Conservation (phyloP, 2,113 vertebrate species). For the Grammomys dolichurus region DNA sequence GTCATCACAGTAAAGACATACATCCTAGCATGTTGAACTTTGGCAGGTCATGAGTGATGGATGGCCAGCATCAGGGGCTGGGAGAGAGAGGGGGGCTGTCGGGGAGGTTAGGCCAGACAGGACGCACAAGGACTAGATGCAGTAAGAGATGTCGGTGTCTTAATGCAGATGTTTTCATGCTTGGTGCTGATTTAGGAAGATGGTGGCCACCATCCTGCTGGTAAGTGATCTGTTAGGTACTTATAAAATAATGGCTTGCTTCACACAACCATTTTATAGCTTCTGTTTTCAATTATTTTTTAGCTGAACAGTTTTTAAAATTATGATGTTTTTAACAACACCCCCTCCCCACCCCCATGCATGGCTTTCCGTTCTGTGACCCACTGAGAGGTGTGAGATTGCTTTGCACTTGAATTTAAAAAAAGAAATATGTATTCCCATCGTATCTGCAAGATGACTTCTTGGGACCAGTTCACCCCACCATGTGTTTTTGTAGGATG, state of each 20-base stretch:
- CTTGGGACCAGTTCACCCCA: slow-evolving; percentile 34
- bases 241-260: slow-evolving; percentile 25
- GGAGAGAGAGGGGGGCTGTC: neutral
- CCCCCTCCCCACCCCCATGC: too few relatives aligned
- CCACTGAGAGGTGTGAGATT: neutral
- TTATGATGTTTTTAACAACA: neutral
- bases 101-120: neutral
- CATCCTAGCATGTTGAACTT: neutral
- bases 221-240: neutral
- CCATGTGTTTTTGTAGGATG: slow-evolving; percentile 46
- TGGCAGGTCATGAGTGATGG: neutral
- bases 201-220: neutral
- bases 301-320: neutral
- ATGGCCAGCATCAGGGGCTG: neutral
- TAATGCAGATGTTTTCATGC: neutral
- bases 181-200: neutral
- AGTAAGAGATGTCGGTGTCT: neutral
- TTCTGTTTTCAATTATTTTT: slow-evolving; percentile 55
- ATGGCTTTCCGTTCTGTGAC: neutral
- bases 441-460: slow-evolving; percentile 41
- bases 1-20: neutral
- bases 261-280: slow-evolving; percentile 27
- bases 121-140: neutral
- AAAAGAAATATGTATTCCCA: neutral
- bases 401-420: slow-evolving; percentile 4